These are phyloP conservation scores for Eristalis arbustorum DNA, from an alignment of 2,888 invertebrate species.

Conservation along the genomic window DNA sequence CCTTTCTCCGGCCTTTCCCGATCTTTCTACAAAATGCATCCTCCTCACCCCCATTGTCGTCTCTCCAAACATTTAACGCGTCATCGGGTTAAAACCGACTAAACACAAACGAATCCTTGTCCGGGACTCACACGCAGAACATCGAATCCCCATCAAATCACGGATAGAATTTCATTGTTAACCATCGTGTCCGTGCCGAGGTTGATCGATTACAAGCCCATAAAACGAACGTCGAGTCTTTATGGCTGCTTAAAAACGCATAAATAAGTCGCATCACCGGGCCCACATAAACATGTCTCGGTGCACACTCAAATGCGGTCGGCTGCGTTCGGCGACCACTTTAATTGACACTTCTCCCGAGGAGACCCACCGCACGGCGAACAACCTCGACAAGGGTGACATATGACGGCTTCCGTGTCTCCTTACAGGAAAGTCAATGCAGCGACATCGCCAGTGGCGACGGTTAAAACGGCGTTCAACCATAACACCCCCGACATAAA, in stretches of 20 bases:
- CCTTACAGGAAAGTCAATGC: neutral
- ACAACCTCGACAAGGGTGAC: constrained; percentile 26
- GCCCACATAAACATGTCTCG: neutral
- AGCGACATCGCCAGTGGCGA: neutral
- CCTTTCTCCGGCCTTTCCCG: neutral
- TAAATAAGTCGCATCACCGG: neutral
- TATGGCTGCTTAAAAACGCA: neutral
- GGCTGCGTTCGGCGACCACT: neutral
- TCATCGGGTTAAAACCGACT: neutral
- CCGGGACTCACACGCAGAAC: neutral
- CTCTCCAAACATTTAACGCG: neutral
- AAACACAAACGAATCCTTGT: neutral
- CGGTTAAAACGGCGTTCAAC: constrained; percentile 14
- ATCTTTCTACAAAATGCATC: neutral
- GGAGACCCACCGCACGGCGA: constrained; percentile 4
- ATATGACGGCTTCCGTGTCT: constrained; percentile 52
- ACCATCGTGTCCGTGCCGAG: neutral
- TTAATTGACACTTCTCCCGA: constrained; percentile 22
- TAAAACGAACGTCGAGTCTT: neutral
- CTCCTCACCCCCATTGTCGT: neutral
- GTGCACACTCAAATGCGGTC: neutral
- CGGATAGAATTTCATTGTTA: neutral
- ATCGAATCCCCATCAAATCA: neutral
- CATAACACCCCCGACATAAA: constrained; percentile 52
- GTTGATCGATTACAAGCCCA: neutral